These are phyloP conservation scores for Chesias legatella DNA, from an alignment of 2,888 invertebrate genomes.

Conservation along the genomic window DNA sequence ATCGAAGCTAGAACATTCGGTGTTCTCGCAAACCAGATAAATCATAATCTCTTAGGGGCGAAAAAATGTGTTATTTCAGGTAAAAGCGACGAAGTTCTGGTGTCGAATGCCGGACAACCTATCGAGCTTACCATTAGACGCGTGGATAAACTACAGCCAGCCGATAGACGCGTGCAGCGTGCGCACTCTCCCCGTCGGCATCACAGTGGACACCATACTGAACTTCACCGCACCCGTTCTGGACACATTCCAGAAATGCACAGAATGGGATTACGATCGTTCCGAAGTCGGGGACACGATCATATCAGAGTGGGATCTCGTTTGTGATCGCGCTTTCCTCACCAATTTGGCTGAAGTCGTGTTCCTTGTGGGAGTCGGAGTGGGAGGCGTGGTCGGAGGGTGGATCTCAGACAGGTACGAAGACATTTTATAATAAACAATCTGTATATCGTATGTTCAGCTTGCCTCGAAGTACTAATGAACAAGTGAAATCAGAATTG, in stretches of 20 bases:
- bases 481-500: too few species aligned
- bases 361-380: conserved; percentile 87
- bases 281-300: conserved; percentile 83
- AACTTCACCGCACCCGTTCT: conserved; percentile 61
- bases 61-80: conserved; percentile 52
- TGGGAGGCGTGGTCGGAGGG: conserved; percentile 89
- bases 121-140: conserved; percentile 69
- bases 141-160: conserved; percentile 85
- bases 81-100: conserved; percentile 84
- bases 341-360: conserved; percentile 88
- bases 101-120: conserved; percentile 83
- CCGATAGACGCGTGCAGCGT: conserved; percentile 81
- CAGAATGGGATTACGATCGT: conserved; percentile 82
- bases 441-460: neutral
- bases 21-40: too few species aligned
- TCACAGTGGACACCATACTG: conserved; percentile 59
- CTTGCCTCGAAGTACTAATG: too few species aligned
- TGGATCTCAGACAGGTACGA: conserved; percentile 86
- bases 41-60: too few species aligned
- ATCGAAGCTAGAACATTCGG: too few species aligned
- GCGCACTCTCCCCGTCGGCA: conserved; percentile 58
- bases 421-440: neutral
- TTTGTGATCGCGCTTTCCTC: conserved; percentile 85
- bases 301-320: conserved; percentile 87
- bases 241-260: conserved; percentile 72